A percentile compares a stretch with the other conserved stretches of the same genome.
Evolutionary conservation across 2,113 vertebrate species (phyloP).

Genomic region (Acrocephalus arundinaceus): DNA sequence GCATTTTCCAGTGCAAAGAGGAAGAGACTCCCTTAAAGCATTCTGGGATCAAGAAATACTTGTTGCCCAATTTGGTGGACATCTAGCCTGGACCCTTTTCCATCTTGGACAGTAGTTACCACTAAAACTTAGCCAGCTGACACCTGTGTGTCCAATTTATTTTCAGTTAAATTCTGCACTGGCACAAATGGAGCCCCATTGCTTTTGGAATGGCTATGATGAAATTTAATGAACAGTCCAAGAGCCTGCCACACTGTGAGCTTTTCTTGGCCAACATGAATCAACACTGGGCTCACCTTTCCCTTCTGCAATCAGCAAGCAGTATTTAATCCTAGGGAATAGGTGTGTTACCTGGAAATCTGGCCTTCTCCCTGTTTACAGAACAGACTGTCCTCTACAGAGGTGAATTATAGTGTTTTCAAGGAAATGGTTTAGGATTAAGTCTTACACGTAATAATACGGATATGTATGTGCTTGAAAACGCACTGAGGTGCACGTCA

Average conservation of each 20-base stretch:
- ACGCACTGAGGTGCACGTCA: rapidly evolving
- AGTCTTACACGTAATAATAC: rapidly evolving
- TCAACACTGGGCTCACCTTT: background rate
- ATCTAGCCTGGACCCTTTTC: background rate
- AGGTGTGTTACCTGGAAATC: background rate
- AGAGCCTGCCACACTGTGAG: rapidly evolving
- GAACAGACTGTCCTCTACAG: background rate
- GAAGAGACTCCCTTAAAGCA: background rate
- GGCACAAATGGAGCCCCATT: background rate
- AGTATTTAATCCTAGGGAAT: too few species aligned
- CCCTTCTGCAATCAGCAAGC: background rate
- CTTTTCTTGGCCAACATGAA: background rate
- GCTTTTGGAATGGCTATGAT: background rate
- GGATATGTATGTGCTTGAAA: background rate
- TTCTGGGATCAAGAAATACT: background rate
- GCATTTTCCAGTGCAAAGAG: background rate
- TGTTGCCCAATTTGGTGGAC: background rate
- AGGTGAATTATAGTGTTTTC: background rate
- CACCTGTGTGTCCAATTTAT: background rate
- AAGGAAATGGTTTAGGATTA: background rate
- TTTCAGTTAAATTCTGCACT: background rate
- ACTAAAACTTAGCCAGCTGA: background rate
- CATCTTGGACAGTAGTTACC: background rate
- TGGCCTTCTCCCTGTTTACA: background rate
- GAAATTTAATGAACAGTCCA: background rate